Base-by-base conservation (phyloP, 1,140 invertebrate species). In the Sycobia sp. region DNA sequence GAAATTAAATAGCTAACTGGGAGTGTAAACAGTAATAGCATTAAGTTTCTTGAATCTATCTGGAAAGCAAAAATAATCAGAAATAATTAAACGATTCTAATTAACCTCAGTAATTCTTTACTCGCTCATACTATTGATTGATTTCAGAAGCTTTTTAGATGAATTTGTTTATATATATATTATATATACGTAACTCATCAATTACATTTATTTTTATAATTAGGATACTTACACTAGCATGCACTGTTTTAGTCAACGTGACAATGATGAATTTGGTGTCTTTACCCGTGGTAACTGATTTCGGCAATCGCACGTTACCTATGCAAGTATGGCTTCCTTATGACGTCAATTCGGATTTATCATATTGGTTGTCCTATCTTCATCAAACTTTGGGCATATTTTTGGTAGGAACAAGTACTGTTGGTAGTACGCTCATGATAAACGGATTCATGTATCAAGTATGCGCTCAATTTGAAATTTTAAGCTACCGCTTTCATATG, bases 271-370 rank as follows among this genome's bases (percentile, higher is more conserved):
- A 49, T 39, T 20, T 59, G 10, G 20, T 50, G 0, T 13, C n/a
- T 1, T 27, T 59, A 18, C 56, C 56, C 9, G 11, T 59, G 0
- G 3, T 59, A 13, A 25, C 32, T 0, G 13, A 25, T 0, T 1
- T n/a, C 4, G 34, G 20, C 2, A 50, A 27, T 50, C 20, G 23
- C 16, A 50, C 29, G 0, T 34, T 59, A 25, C 56, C 56, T 4
- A 36, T 59, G 32, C 36, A 38, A 50, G 46, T 49, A 9, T 59
- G 44, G 56, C n/a, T 50, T 4, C 56, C 56, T 39, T 59, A 49
- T n/a, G 8, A n/a, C 3, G 7, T 29, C 0, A 32, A 47, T 7
- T 49, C 44, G 1, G n/a, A 39, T 16, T 4, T 50, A 13, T 38
- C 22, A 5, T 59, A 59, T 20, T 49, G 38, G 44, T 34, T 59